These are phyloP conservation scores for Cottus gobio DNA, from an alignment of 2,113 vertebrate genomes.

Conservation along the genomic window DNA sequence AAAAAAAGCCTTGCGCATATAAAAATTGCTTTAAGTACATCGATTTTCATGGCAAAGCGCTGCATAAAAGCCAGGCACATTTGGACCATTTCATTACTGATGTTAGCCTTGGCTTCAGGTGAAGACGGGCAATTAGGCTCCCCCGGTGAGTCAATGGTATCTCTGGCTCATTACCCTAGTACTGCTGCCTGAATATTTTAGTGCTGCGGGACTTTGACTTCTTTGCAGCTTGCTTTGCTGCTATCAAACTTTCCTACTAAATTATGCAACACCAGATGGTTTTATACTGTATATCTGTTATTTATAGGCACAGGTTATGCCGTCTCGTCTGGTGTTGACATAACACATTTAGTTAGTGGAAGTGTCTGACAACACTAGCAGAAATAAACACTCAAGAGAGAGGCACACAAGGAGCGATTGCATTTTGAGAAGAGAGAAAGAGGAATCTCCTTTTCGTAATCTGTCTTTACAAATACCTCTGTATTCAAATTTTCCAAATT, in stretches of 20 bases:
- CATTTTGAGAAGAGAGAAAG: not conserved
- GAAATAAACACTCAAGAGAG: not conserved
- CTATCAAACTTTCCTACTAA: not conserved
- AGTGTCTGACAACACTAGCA: not conserved
- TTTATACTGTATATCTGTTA: not conserved
- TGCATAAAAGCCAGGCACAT: not conserved
- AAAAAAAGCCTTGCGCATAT: not conserved
- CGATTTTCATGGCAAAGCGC: not conserved
- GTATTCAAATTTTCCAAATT: slow-evolving; percentile 31
- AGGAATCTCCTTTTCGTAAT: slow-evolving; percentile 28
- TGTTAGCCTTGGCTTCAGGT: not conserved
- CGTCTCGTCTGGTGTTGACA: not conserved
- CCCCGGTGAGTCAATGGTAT: not conserved
- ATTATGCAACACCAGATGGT: not conserved
- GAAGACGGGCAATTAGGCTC: not conserved
- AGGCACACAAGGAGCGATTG: not conserved
- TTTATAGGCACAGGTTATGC: not conserved
- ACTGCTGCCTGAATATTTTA: slow-evolving; percentile 6
- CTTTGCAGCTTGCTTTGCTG: not conserved
- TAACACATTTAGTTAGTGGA: not conserved
- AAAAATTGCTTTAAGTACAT: not conserved
- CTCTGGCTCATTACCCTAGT: slow-evolving; percentile 3
- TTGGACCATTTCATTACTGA: not conserved
- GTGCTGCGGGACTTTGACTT: not conserved
- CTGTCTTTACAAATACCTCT: slow-evolving; percentile 21